Base-by-base conservation (phyloP, 2,113 vertebrate species). In the Melanostigma gelatinosum region DNA sequence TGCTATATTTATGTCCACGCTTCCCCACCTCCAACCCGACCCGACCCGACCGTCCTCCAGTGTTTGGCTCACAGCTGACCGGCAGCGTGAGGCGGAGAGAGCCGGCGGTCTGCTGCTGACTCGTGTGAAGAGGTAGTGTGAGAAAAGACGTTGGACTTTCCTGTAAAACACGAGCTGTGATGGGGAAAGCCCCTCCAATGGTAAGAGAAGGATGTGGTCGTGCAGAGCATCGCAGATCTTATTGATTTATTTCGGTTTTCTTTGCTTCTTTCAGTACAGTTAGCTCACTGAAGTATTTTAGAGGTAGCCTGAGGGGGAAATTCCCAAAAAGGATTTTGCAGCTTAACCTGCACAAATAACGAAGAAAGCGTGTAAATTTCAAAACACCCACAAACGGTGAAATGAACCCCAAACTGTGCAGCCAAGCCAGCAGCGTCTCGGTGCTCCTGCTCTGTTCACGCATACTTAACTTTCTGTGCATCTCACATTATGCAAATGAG, bases 1-100 rank as follows among this genome's bases (percentile, higher is more conserved):
- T 76, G 83, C 88, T 94, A 92, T 94, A 93, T 94, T 94, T 94
- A 85, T 44, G 34, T 8, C 44, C 69, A 42, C 42, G 32, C 24
- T 6, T 12, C 34, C 8, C 52, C 63, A 29, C 44, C 38, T 76
- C 69, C 67, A 36, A 60, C 55, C 54, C 82, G 8, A 27, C 55
- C 54, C 82, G 8, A 27, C 55, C 38, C 32, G 4, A 34, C 34
- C 1, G 34, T 73, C 42, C 32, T 60, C 73, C 70, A 34, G 75
- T 40, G 72, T 82, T 74, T 78, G 72, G 65, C 60, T 66, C 77
- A 79, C 66, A 69, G 80, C 81, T 91, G 88, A 91, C 84, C 88
- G 87, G 83, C 70, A 66, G 11, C 54, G 42, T 40, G 72, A 57
- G 36, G 38, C 58, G 8, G 54, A 12, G 12, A 58, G 24, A 27